Conservation (phyloP, 2,888 invertebrate species). For the Nasonia oneida region DNA sequence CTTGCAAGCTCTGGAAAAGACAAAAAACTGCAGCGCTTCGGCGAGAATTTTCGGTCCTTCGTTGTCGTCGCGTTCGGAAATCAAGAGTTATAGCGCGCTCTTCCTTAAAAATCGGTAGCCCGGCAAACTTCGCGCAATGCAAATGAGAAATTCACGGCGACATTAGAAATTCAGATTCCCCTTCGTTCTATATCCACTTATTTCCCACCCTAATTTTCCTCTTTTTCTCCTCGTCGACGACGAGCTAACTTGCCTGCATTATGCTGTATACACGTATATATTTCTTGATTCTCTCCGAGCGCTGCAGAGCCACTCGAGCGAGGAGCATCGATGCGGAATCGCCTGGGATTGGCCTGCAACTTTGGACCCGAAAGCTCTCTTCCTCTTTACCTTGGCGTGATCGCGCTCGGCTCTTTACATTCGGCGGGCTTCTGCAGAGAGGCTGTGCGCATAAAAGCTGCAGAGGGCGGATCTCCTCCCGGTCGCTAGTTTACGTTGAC, state of each 20-base stretch:
- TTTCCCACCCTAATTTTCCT: constrained; percentile 18
- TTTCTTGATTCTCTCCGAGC: background rate
- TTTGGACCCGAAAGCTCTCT: constrained; percentile 11
- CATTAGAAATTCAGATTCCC: constrained; percentile 8
- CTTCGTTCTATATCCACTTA: background rate
- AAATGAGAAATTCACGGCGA: constrained; percentile 1
- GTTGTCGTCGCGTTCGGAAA: background rate
- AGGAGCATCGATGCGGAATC: constrained; percentile 32
- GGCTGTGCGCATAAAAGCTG: too few species aligned
- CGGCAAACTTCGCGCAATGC: background rate
- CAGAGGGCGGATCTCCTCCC: background rate
- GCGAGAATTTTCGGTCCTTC: background rate
- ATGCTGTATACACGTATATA: background rate
- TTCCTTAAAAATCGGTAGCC: background rate
- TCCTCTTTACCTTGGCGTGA: background rate
- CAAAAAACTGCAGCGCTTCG: background rate
- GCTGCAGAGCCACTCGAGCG: background rate
- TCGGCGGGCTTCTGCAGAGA: background rate
- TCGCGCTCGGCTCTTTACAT: constrained; percentile 7
- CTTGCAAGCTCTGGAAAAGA: background rate
- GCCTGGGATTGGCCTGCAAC: background rate
- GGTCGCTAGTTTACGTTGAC: constrained; percentile 34
- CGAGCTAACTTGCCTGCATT: background rate
- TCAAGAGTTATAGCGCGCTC: background rate
- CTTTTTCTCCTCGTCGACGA: background rate